Percentiles rank a stretch among this genome's conserved stretches.
phyloP scores from a whole-genome alignment of 1,140 invertebrate genomes.

The Cepaea nemoralis region DNA sequence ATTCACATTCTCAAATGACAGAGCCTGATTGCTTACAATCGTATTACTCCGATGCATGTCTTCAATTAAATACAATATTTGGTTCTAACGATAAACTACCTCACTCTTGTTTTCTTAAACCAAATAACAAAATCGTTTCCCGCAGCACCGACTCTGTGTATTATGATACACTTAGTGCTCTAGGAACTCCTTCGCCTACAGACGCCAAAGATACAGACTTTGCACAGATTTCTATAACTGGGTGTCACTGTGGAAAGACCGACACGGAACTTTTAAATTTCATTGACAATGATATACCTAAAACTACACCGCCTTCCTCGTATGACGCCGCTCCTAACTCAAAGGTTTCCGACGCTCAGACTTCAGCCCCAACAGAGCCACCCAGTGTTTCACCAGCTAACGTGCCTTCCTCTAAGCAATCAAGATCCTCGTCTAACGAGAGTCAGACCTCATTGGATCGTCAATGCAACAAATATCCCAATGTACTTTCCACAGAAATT shows the following conservation, averaged over 20 bases:
- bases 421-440: too few species aligned
- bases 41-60: background rate
- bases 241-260: background rate
- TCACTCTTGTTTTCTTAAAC: background rate
- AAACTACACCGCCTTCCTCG: background rate
- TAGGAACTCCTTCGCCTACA: background rate
- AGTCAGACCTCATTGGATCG: too few species aligned
- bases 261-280: background rate
- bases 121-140: background rate
- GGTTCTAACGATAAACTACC: background rate
- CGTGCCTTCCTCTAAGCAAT: background rate
- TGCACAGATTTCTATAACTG: background rate
- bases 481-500: too few species aligned
- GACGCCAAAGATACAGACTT: background rate
- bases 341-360: background rate
- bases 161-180: slow-evolving; percentile 4
- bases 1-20: background rate
- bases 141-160: slow-evolving; percentile 13
- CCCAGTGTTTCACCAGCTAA: background rate
- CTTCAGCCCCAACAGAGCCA: background rate
- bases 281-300: background rate
- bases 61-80: background rate
- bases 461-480: too few species aligned
- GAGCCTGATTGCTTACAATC: background rate
- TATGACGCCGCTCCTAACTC: background rate